phyloP scores from a whole-genome alignment of 2,797 vertebrate species.

The Liasis olivaceus region DNA sequence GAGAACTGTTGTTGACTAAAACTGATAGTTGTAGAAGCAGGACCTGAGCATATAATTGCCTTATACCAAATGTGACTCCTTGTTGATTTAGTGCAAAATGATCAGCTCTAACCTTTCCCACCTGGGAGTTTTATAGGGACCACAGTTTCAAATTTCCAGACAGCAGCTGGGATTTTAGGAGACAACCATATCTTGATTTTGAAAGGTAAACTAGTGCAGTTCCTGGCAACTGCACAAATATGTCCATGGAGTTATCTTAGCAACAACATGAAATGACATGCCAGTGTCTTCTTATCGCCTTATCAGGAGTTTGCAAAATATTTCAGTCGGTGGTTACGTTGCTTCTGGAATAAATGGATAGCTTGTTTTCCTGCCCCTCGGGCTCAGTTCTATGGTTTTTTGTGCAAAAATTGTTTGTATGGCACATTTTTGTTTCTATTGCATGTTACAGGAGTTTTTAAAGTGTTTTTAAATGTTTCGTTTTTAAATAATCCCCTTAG shows the following conservation, averaged over 20 bases:
- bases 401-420: background rate
- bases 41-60: background rate
- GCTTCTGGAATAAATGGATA: background rate
- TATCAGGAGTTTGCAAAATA: background rate
- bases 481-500: background rate
- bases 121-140: background rate
- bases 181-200: too few species aligned
- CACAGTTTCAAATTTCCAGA: background rate
- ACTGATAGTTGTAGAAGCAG: background rate
- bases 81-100: background rate
- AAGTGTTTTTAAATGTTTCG: background rate
- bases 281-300: background rate
- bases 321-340: background rate
- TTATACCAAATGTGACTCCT: background rate
- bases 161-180: background rate
- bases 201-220: too few species aligned
- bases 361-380: background rate
- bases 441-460: background rate
- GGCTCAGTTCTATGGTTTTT: background rate
- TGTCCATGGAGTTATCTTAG: background rate
- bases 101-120: background rate
- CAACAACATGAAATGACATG: background rate
- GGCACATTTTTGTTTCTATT: background rate
- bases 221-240: background rate
- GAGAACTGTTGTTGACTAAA: background rate